Conservation (phyloP, 1,140 invertebrate species). For the Sminthurinus signatus region DNA sequence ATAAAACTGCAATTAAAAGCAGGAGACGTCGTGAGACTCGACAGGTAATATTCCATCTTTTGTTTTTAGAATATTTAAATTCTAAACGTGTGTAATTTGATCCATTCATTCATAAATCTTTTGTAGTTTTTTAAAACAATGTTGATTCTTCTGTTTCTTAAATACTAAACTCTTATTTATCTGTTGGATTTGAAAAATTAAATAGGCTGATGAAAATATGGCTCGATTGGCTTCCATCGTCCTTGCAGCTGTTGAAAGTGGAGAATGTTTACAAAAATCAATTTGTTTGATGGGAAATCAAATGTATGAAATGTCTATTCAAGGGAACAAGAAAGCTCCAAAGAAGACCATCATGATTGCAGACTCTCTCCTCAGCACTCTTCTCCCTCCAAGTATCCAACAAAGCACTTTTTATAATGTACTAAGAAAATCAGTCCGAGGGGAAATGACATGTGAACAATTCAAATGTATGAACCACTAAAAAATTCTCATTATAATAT, state of each 20-base stretch:
- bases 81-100: too few relatives aligned
- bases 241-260: constrained; percentile 15
- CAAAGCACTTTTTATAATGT: constrained; percentile 11
- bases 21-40: background rate
- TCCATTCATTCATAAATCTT: too few relatives aligned
- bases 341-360: background rate
- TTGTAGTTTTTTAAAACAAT: too few relatives aligned
- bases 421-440: constrained; percentile 11
- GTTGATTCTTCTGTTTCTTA: too few relatives aligned
- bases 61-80: too few relatives aligned
- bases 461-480: constrained; percentile 15
- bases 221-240: constrained; percentile 21
- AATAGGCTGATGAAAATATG: constrained; percentile 18
- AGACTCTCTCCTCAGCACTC: constrained; percentile 13
- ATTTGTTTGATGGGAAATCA: constrained; percentile 19
- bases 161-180: too few relatives aligned
- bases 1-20: background rate
- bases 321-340: too few relatives aligned
- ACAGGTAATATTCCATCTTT: too few relatives aligned
- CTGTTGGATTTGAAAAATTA: too few relatives aligned
- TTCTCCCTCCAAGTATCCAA: constrained; percentile 17
- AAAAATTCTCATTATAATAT: too few relatives aligned
- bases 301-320: too few relatives aligned
- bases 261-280: constrained; percentile 22
- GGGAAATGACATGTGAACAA: constrained; percentile 12